Conservation (phyloP, 1,140 invertebrate species). For the Drosophila simulans region DNA sequence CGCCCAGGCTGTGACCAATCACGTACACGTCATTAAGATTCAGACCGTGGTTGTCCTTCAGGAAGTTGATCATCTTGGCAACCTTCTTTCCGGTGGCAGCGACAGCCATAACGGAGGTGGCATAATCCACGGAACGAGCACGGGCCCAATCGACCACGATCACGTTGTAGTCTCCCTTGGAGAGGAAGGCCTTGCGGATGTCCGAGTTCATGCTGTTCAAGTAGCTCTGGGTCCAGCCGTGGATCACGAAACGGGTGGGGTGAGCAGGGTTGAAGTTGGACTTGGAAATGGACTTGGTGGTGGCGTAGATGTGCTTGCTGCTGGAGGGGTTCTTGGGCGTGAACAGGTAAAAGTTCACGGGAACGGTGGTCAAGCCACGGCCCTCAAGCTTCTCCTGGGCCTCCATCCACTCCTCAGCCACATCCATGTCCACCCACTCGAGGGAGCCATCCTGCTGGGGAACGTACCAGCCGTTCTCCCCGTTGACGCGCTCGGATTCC, state of each 20-base stretch:
- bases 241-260: slow-evolving; percentile 73
- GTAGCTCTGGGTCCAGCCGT: slow-evolving; percentile 72
- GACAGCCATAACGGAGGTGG: slow-evolving; percentile 83
- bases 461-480: slow-evolving; percentile 81
- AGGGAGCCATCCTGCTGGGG: slow-evolving; percentile 66
- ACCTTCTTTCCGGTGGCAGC: slow-evolving; percentile 72
- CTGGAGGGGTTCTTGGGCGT: slow-evolving; percentile 60
- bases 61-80: slow-evolving; percentile 79
- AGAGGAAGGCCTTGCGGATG: slow-evolving; percentile 85
- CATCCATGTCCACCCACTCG: slow-evolving; percentile 72
- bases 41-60: slow-evolving; percentile 69
- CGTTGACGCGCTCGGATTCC: slow-evolving; percentile 67
- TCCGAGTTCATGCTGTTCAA: slow-evolving; percentile 55
- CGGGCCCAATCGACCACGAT: slow-evolving; percentile 88
- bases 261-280: slow-evolving; percentile 12
- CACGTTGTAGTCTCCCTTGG: slow-evolving; percentile 84
- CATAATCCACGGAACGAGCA: slow-evolving; percentile 85
- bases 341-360: slow-evolving; percentile 71
- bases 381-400: slow-evolving; percentile 43
- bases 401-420: slow-evolving; percentile 57
- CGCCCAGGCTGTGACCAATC: slow-evolving; percentile 85
- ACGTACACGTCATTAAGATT: slow-evolving; percentile 65
- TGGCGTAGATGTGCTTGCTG: slow-evolving; percentile 61
- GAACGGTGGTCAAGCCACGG: slow-evolving; percentile 49
- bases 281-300: slow-evolving; percentile 46